Percentiles rank a stretch among this genome's conserved stretches.
phyloP scores from a whole-genome alignment of 1,140 invertebrate species.

The Megalopta genalis region DNA sequence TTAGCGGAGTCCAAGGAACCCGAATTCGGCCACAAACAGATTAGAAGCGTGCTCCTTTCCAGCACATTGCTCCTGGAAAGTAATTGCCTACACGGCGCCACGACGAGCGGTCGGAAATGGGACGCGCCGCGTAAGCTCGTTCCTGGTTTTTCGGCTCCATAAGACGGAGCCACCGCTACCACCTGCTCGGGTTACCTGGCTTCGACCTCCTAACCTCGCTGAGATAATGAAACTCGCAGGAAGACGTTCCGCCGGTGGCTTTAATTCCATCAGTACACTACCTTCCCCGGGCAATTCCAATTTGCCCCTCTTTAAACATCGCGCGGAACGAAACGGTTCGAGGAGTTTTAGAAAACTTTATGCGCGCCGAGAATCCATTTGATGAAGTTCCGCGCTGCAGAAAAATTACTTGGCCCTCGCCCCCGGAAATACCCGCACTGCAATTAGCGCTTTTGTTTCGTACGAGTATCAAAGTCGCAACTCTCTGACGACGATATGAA shows the following conservation, averaged over 20 bases:
- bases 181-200: conserved; percentile 45
- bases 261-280: conserved; percentile 32
- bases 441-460: too few species aligned
- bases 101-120: conserved; percentile 54
- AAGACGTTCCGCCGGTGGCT: conserved; percentile 19
- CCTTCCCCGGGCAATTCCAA: conserved; percentile 25
- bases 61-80: conserved; percentile 35
- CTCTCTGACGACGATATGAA: too few species aligned
- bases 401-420: background rate
- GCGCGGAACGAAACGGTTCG: conserved; percentile 2
- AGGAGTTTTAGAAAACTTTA: background rate
- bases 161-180: conserved; percentile 43
- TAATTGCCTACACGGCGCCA: conserved; percentile 54
- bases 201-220: conserved; percentile 45
- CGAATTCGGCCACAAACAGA: conserved; percentile 65
- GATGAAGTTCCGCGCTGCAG: background rate
- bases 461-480: too few species aligned
- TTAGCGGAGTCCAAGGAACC: conserved; percentile 48
- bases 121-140: conserved; percentile 55
- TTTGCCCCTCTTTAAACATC: conserved; percentile 22
- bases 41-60: conserved; percentile 54
- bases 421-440: background rate
- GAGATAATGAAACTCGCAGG: conserved; percentile 44
- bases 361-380: background rate
- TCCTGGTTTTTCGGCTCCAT: conserved; percentile 49